Evolutionary conservation across 2,797 vertebrate species (phyloP).

Genomic region (Capromys pilorides): DNA sequence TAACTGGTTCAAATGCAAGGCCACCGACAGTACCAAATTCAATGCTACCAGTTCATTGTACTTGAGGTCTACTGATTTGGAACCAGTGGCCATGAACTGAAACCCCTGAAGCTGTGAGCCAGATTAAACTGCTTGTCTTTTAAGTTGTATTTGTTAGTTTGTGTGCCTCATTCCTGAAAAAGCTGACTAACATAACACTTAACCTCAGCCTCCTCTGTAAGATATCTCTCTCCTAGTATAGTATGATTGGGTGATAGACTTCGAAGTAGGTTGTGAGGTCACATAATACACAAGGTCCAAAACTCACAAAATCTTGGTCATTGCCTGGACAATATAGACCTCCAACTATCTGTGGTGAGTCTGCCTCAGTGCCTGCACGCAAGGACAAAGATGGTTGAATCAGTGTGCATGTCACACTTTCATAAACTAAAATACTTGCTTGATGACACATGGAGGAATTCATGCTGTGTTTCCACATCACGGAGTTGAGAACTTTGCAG

Average conservation of each 20-base stretch:
- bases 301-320: not conserved
- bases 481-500: not conserved
- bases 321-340: accelerated
- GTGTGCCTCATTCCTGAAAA: no score
- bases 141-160: no score
- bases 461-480: no score
- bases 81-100: not conserved
- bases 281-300: not conserved
- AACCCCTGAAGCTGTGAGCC: not conserved
- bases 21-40: no score
- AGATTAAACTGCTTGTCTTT: no score
- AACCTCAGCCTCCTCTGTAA: no score
- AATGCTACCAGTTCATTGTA: no score
- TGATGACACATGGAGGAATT: no score
- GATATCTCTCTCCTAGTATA: not conserved
- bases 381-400: not conserved
- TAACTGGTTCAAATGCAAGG: not conserved
- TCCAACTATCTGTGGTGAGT: not conserved
- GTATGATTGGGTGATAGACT: not conserved
- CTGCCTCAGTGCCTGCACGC: not conserved
- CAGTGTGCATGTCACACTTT: no score
- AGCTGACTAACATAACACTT: no score
- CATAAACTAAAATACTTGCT: no score
- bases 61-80: no score
- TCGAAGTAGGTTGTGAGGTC: not conserved